A percentile compares a stretch with the other conserved stretches of the same genome.
These are phyloP conservation scores for Megaptera novaeangliae DNA, from an alignment of 2,113 vertebrate genomes.

Conservation along the genomic window DNA sequence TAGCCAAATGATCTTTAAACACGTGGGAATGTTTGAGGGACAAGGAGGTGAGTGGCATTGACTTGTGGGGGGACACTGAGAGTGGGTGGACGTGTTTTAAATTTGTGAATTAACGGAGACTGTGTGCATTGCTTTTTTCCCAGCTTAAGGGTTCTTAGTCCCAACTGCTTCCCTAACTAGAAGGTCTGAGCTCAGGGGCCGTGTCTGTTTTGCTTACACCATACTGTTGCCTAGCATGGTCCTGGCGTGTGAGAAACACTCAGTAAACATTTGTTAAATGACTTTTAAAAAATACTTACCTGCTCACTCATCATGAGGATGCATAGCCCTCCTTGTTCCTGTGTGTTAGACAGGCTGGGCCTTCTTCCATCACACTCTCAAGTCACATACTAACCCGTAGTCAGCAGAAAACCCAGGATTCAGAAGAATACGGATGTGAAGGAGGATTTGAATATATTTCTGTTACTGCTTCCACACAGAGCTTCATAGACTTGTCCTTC, in stretches of 20 bases:
- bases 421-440: not conserved
- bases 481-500: not conserved
- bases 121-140: not conserved
- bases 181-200: not conserved
- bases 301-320: not conserved
- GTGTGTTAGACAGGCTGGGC: not conserved
- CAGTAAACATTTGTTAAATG: not conserved
- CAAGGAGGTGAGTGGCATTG: not conserved
- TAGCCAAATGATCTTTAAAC: not conserved
- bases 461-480: not conserved
- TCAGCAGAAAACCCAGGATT: not conserved
- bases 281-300: not conserved
- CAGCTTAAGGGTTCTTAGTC: not conserved
- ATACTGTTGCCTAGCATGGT: not conserved
- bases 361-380: not conserved
- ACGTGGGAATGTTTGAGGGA: not conserved
- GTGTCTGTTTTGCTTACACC: not conserved
- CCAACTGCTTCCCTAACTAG: not conserved
- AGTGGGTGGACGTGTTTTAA: not conserved
- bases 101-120: not conserved
- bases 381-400: not conserved
- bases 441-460: not conserved
- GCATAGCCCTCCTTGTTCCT: not conserved
- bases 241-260: not conserved
- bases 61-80: not conserved